Percentiles rank a stretch among this genome's conserved stretches.
phyloP scores from a whole-genome alignment of 2,797 vertebrate genomes.

The Falco biarmicus region DNA sequence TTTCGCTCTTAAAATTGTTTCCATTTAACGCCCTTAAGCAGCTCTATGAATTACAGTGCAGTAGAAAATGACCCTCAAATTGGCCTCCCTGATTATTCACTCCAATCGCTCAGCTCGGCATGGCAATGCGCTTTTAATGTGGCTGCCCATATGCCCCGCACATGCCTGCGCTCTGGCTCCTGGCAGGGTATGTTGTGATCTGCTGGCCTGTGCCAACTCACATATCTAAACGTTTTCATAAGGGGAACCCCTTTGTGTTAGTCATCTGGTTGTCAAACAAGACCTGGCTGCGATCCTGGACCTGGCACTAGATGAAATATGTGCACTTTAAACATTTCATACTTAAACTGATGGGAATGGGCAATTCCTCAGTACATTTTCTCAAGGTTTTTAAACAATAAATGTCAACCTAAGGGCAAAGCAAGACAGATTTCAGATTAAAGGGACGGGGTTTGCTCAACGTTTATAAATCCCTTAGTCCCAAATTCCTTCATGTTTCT shows the following conservation, averaged over 20 bases:
- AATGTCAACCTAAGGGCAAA: constrained; percentile 44
- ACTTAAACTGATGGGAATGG: constrained; percentile 39
- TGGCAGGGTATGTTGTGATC: constrained; percentile 17
- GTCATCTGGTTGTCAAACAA: constrained; percentile 73
- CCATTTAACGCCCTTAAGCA: background rate
- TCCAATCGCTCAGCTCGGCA: background rate
- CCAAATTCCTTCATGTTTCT: background rate
- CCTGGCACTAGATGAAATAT: constrained; percentile 68
- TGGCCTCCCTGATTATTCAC: background rate
- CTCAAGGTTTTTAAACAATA: constrained; percentile 61
- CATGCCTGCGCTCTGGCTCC: background rate
- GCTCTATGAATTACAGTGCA: background rate
- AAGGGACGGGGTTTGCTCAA: background rate
- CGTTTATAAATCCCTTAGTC: background rate
- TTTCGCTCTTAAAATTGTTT: background rate
- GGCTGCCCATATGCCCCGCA: constrained; percentile 29
- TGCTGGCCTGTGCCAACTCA: constrained; percentile 21
- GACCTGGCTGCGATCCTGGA: constrained; percentile 53
- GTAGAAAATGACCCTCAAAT: background rate
- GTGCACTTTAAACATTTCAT: constrained; percentile 56
- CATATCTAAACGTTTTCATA: constrained; percentile 34
- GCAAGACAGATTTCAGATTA: constrained; percentile 12
- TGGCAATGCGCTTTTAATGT: background rate
- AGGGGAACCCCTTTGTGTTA: constrained; percentile 68
- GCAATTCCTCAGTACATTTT: constrained; percentile 42